Conservation (phyloP, 2,113 vertebrate species). For the Rhineura floridana region DNA sequence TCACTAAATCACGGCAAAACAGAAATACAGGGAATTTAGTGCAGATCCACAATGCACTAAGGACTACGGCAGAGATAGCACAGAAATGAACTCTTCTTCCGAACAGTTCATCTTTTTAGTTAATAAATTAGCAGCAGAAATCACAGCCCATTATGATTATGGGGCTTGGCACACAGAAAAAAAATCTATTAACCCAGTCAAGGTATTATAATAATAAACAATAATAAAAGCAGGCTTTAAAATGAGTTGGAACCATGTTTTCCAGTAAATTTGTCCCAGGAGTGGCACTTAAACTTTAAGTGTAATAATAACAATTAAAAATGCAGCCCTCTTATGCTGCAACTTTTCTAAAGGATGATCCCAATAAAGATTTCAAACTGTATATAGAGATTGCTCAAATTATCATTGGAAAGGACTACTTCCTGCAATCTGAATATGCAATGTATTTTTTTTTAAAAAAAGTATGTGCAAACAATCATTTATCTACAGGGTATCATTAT, state of each 20-base stretch:
- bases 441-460: conserved; percentile 11
- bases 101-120: conserved; percentile 6
- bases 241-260: conserved; percentile 25
- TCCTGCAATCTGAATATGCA: conserved; percentile 12
- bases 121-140: conserved; percentile 40
- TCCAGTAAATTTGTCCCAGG: not conserved
- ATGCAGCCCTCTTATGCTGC: not conserved
- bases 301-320: conserved; percentile 40
- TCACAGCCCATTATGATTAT: conserved; percentile 22
- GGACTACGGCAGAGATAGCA: conserved; percentile 26
- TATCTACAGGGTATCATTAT: conserved; percentile 32
- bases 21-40: not conserved
- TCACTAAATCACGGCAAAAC: not conserved
- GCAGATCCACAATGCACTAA: not conserved
- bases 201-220: conserved; percentile 36
- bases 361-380: not conserved
- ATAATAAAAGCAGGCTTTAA: not conserved
- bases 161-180: conserved; percentile 3
- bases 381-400: conserved; percentile 1
- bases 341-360: conserved; percentile 19
- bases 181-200: conserved; percentile 31
- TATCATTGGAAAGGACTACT: not conserved
- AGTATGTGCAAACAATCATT: conserved; percentile 34
- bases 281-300: conserved; percentile 23
- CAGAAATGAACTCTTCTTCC: conserved; percentile 22